phyloP scores from a whole-genome alignment of 2,888 invertebrate species.

The Eupithecia tripunctaria region DNA sequence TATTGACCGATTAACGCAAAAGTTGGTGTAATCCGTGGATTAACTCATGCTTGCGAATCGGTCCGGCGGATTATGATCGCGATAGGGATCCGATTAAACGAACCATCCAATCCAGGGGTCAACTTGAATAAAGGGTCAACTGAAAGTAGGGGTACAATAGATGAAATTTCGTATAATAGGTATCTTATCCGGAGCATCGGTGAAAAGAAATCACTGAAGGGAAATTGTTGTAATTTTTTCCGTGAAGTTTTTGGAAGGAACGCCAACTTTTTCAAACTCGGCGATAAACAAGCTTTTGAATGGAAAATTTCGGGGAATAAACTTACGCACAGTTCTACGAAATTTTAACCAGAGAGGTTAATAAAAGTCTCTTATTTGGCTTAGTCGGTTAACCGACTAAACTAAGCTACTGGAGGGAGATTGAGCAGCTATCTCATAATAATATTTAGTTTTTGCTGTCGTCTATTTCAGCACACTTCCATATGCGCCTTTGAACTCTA shows the following conservation, averaged over 20 bases:
- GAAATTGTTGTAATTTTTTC: slow-evolving; percentile 13
- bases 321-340: neutral
- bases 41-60: slow-evolving; percentile 46
- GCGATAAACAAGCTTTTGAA: slow-evolving; percentile 1
- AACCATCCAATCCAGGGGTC: slow-evolving; percentile 50
- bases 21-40: slow-evolving; percentile 47
- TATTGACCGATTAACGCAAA: slow-evolving; percentile 48
- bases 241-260: slow-evolving; percentile 3
- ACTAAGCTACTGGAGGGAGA: neutral
- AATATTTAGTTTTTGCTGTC: neutral
- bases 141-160: slow-evolving; percentile 21
- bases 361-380: neutral
- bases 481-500: neutral
- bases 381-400: too few relatives aligned
- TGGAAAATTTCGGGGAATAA: neutral
- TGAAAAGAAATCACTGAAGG: slow-evolving; percentile 13
- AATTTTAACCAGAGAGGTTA: neutral
- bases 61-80: slow-evolving; percentile 45
- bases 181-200: slow-evolving; percentile 6
- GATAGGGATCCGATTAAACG: slow-evolving; percentile 56
- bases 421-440: neutral
- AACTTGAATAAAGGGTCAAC: slow-evolving; percentile 33
- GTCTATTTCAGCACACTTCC: neutral
- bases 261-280: neutral
- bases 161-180: slow-evolving; percentile 8